phyloP scores from a whole-genome alignment of 2,113 vertebrate genomes.

The Pelvicachromis taeniatus region DNA sequence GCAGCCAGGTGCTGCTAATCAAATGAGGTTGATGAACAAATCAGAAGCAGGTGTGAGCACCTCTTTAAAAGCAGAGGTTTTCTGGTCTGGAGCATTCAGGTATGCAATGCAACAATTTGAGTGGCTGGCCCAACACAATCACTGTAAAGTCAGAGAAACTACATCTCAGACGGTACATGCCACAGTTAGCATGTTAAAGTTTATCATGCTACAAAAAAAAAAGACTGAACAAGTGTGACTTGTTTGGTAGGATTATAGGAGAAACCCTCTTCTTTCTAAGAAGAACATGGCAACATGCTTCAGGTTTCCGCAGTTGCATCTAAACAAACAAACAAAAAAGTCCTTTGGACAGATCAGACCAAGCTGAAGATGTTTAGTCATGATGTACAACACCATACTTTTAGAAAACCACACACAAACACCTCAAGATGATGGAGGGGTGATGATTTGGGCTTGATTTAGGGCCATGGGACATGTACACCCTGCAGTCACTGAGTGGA shows the following conservation, averaged over 20 bases:
- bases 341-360: background rate
- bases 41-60: background rate
- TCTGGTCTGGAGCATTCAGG: background rate
- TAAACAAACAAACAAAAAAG: background rate
- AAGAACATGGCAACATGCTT: background rate
- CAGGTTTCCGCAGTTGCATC: background rate
- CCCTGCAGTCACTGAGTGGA: background rate
- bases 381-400: background rate
- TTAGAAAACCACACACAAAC: background rate
- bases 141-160: background rate
- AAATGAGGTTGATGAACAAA: background rate
- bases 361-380: background rate
- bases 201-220: background rate
- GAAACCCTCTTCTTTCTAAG: background rate
- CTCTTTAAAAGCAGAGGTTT: background rate
- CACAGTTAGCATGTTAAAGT: background rate
- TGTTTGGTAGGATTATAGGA: background rate
- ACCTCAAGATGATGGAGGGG: background rate
- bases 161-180: background rate
- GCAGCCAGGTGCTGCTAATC: background rate
- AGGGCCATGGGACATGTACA: background rate
- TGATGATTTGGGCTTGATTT: too few relatives aligned
- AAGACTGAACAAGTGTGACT: too few relatives aligned
- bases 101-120: background rate
- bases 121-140: too few relatives aligned